Base-by-base conservation (phyloP, 2,888 invertebrate genomes). In the Epistrophe eligans region DNA sequence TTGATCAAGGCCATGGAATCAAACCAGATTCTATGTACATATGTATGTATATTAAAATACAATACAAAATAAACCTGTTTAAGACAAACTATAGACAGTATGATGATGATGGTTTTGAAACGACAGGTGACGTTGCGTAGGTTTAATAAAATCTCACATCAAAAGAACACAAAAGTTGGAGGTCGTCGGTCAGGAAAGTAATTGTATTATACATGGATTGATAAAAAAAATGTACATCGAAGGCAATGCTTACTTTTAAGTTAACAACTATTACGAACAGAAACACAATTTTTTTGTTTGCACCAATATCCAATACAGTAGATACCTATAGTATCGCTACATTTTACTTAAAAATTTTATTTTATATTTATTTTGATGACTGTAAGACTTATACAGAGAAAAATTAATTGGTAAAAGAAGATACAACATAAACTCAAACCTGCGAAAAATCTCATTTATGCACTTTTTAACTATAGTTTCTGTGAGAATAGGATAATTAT, bases 1-100 rank as follows among this genome's bases (percentile, higher is more conserved):
- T 38, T 17, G 24, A 15, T 17, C 62, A 77, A 81, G 81, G 77
- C 48, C 50, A 64, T 62, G 3, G 28, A 48, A 15, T 24, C 4
- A 35, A 67, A 24, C 10, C 2, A 32, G 17, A 0, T 7, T 17
- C 50, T 7, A n/a, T n/a, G n/a, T n/a, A n/a, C n/a, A n/a, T 24
- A 24, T 24, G 3, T 24, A 24, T 2, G 24, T 19, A 35, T 50
- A 13, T 17, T 7, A 32, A 66, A n/a, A 45, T 17, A 45, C 13
- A 35, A 48, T 24, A 40, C 10, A 40, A 38, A 40, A 45, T 48
- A 7, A 66, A 66, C 35, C 35, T 35, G 67, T 67, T 50, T 32
- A 9, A 38, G 9, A 50, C 2, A 11, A 19, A 50, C 8, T 8
- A 19, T 35, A 17, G 15, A 38, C 13, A 19, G 9, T 19, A 35